phyloP scores from a whole-genome alignment of 1,140 invertebrate genomes.

The Eupeodes corollae region DNA sequence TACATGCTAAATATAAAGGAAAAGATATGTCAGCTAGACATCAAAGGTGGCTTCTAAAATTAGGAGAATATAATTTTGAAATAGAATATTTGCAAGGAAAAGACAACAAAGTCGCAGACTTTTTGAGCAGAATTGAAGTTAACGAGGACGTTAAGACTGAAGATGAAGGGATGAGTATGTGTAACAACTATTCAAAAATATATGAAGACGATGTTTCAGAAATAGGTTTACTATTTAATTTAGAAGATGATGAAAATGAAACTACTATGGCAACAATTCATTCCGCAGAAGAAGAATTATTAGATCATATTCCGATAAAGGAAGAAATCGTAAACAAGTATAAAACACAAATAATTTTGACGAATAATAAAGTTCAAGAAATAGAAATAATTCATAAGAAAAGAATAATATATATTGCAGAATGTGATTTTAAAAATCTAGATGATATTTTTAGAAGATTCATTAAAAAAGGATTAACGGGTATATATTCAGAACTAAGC shows the following conservation, averaged over 20 bases:
- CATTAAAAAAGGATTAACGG: conserved; percentile 4
- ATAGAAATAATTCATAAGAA: neutral
- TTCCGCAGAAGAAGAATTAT: neutral
- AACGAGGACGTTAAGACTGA: too few relatives aligned
- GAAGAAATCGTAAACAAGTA: neutral
- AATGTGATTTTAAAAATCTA: neutral
- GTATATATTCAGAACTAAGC: conserved; percentile 5
- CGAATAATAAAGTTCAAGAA: neutral
- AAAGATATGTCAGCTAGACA: conserved; percentile 4
- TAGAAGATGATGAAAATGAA: neutral
- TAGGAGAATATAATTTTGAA: conserved; percentile 4
- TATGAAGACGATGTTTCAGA: neutral
- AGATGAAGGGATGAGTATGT: too few relatives aligned
- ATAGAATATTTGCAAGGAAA: conserved; percentile 8
- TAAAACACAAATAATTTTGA: neutral
- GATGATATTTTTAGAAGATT: conserved; percentile 2
- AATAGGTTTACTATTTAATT: neutral
- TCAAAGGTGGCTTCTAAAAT: conserved; percentile 5
- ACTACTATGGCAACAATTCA: neutral
- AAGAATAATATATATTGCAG: conserved; percentile 3
- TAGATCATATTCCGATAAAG: neutral
- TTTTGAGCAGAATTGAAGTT: conserved; percentile 6
- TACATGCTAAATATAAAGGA: conserved; percentile 14
- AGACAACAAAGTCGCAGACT: conserved; percentile 7
- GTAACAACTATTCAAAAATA: too few relatives aligned